Percentiles rank a stretch among this genome's conserved stretches.
phyloP scores from a whole-genome alignment of 2,888 invertebrate species.

The Eurois occulta region DNA sequence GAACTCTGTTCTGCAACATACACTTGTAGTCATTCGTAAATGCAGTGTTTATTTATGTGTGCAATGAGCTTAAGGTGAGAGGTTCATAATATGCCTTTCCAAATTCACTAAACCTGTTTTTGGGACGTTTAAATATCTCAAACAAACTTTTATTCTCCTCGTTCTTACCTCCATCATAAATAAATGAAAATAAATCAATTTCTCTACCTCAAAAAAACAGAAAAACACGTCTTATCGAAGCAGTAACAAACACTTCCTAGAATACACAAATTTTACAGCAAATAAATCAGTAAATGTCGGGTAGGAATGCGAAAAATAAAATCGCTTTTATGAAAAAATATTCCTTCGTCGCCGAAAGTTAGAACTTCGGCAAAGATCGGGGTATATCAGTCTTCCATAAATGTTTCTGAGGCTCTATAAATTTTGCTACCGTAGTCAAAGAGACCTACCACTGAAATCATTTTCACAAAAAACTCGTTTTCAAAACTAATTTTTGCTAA shows the following conservation, averaged over 20 bases:
- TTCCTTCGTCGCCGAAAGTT: constrained; percentile 28
- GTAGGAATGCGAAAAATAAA: constrained; percentile 36
- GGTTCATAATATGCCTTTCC: not conserved
- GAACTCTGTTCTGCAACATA: not conserved
- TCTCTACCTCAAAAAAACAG: not conserved
- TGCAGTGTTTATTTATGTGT: too few relatives aligned
- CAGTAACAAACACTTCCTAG: constrained; percentile 45
- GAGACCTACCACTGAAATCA: constrained; percentile 27
- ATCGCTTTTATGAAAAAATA: constrained; percentile 52
- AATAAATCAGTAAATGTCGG: constrained; percentile 49
- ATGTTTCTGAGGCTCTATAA: constrained; percentile 46
- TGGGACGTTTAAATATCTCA: not conserved
- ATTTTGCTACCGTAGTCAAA: constrained; percentile 36
- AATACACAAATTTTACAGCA: constrained; percentile 48
- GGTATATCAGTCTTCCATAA: constrained; percentile 56
- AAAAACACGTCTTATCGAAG: constrained; percentile 33
- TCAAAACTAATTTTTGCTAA: constrained; percentile 25
- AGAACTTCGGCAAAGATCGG: constrained; percentile 37
- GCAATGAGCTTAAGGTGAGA: not conserved
- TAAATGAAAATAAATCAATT: constrained; percentile 24
- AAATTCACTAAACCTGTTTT: not conserved
- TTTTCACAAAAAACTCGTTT: constrained; percentile 41
- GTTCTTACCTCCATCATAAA: constrained; percentile 3
- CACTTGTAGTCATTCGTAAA: not conserved
- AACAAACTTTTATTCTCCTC: not conserved